A percentile compares a stretch with the other conserved stretches of the same genome.
Evolutionary conservation across 2,888 invertebrate genomes (phyloP).

Genomic region (Xanthia icteritia): DNA sequence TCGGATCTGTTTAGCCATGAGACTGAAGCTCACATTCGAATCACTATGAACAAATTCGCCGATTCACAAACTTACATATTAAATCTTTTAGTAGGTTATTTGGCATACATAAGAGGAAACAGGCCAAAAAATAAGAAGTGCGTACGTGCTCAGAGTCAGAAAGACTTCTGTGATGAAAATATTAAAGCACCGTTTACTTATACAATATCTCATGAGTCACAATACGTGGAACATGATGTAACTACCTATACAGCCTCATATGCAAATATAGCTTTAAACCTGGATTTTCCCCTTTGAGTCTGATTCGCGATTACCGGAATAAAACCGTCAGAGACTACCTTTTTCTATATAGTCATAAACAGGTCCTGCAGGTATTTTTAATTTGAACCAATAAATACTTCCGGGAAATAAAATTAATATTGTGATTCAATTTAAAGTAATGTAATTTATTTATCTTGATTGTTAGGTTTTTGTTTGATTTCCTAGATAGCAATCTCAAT

Average conservation of each 20-base stretch:
- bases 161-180: constrained; percentile 21
- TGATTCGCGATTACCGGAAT: background rate
- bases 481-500: background rate
- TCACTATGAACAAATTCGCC: background rate
- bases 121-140: constrained; percentile 11
- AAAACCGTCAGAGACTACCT: background rate
- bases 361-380: constrained; percentile 34
- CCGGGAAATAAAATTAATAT: constrained; percentile 36
- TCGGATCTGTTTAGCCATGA: background rate
- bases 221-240: constrained; percentile 33
- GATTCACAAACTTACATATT: background rate
- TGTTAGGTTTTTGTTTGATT: constrained; percentile 13
- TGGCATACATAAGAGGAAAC: background rate
- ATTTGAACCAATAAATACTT: constrained; percentile 23
- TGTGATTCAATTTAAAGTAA: constrained; percentile 29
- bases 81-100: background rate
- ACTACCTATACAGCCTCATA: background rate
- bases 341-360: background rate
- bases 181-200: constrained; percentile 26
- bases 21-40: background rate
- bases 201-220: constrained; percentile 47
- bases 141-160: constrained; percentile 30
- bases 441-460: background rate
- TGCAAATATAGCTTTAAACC: constrained; percentile 10
- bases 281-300: constrained; percentile 37